These are phyloP conservation scores for Bombus terrestris DNA, from an alignment of 1,140 invertebrate species.

Conservation along the genomic window DNA sequence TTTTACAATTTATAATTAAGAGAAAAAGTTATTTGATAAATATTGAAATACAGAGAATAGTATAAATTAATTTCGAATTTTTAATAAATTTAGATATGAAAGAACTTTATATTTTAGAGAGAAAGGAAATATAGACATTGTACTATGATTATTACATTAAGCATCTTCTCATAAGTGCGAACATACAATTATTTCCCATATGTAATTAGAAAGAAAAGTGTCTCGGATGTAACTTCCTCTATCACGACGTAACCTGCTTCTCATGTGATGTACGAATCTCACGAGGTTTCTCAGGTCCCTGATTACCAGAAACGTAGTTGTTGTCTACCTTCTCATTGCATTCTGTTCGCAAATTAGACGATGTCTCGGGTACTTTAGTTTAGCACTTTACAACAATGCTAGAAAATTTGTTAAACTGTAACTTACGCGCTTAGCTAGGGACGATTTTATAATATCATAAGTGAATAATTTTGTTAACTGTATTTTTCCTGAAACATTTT, in stretches of 20 bases:
- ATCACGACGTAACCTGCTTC: slow-evolving; percentile 15
- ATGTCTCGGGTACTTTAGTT: background rate
- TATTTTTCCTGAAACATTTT: background rate
- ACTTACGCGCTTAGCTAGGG: too few species aligned
- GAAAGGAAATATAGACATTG: background rate
- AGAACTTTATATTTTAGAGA: too few species aligned
- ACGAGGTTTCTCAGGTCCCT: slow-evolving; percentile 19
- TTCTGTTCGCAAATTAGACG: background rate
- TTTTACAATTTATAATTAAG: too few species aligned
- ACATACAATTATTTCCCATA: slow-evolving; percentile 4
- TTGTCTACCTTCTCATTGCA: background rate
- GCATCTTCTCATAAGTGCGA: background rate
- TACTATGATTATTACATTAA: background rate
- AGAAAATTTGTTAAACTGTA: background rate
- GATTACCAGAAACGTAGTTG: slow-evolving; percentile 2
- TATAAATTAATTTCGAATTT: background rate
- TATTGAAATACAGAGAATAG: background rate
- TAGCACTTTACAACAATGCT: too few species aligned
- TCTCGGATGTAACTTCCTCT: slow-evolving; percentile 38
- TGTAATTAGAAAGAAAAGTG: slow-evolving; percentile 15
- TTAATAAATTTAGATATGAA: too few species aligned
- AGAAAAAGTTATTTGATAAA: background rate
- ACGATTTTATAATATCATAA: background rate
- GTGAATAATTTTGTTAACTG: background rate
- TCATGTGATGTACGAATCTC: slow-evolving; percentile 24